phyloP scores from a whole-genome alignment of 2,888 invertebrate genomes.

The Drepanosiphum platanoidis region DNA sequence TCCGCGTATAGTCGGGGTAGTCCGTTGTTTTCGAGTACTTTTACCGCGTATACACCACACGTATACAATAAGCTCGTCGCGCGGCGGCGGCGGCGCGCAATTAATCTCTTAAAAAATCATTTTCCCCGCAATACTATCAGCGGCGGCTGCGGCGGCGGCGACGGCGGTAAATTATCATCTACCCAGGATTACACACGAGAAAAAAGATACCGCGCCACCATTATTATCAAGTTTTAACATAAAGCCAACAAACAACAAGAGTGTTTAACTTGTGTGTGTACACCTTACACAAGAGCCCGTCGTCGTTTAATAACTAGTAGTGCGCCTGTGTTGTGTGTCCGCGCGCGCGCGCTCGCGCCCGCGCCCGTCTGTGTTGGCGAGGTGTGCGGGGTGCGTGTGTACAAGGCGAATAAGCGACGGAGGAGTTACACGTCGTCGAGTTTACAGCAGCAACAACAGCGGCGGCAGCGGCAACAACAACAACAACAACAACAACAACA shows the following conservation, averaged over 20 bases:
- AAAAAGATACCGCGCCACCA: constrained; percentile 54
- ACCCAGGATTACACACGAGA: constrained; percentile 41
- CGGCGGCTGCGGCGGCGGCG: not conserved
- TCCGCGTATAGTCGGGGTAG: not conserved
- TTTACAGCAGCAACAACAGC: constrained; percentile 34
- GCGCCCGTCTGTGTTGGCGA: not conserved
- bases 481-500: constrained; percentile 58
- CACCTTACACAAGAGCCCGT: constrained; percentile 36
- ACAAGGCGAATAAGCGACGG: not conserved
- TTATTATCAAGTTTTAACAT: constrained; percentile 62
- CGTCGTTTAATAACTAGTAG: constrained; percentile 50
- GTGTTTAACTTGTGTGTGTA: constrained; percentile 60
- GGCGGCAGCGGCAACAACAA: not conserved
- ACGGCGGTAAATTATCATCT: constrained; percentile 50
- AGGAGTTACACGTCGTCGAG: constrained; percentile 56
- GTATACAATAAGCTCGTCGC: constrained; percentile 25
- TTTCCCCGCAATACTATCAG: constrained; percentile 44
- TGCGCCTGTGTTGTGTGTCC: not conserved
- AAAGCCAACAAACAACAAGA: constrained; percentile 59
- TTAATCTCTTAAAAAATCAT: constrained; percentile 57
- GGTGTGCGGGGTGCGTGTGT: not conserved
- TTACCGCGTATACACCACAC: not conserved
- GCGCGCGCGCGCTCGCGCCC: not conserved
- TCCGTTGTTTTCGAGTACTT: constrained; percentile 11
- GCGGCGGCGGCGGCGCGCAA: not conserved